phyloP scores from a whole-genome alignment of 2,888 invertebrate genomes.

The Volucella inflata region DNA sequence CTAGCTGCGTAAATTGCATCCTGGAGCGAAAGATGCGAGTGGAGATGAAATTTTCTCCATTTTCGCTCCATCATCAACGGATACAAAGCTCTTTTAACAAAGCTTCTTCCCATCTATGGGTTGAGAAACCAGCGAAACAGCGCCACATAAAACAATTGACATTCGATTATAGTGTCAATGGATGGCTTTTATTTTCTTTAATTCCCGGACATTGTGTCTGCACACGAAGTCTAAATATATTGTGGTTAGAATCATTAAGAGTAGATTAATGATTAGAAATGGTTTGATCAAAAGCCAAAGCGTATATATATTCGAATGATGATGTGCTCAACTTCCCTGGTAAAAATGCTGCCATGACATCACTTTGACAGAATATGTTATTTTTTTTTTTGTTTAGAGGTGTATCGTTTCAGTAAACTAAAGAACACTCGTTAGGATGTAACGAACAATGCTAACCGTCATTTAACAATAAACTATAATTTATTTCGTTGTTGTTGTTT shows the following conservation, averaged over 20 bases:
- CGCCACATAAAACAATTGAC: constrained; percentile 27
- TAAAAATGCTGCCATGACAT: constrained; percentile 31
- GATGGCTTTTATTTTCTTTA: constrained; percentile 46
- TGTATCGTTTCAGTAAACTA: constrained; percentile 2
- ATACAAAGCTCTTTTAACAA: constrained; percentile 15
- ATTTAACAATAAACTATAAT: constrained; percentile 35
- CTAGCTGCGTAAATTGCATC: constrained; percentile 38
- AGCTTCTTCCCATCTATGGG: neutral
- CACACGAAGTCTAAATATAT: constrained; percentile 40
- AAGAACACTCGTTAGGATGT: constrained; percentile 17
- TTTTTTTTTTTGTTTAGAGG: neutral
- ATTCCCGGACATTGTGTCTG: constrained; percentile 24
- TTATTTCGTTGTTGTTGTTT: constrained; percentile 8
- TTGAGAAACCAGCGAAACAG: neutral
- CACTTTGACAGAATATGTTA: constrained; percentile 9
- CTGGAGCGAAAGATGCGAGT: neutral
- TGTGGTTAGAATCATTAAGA: constrained; percentile 48
- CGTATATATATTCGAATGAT: neutral
- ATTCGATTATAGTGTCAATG: constrained; percentile 56
- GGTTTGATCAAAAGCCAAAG: constrained; percentile 28
- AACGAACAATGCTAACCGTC: constrained; percentile 1
- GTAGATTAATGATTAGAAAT: constrained; percentile 56
- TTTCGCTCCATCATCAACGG: neutral
- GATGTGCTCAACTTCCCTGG: neutral
- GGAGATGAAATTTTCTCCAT: neutral